Conservation (phyloP, 2,888 invertebrate species). For the Archips xylosteana region DNA sequence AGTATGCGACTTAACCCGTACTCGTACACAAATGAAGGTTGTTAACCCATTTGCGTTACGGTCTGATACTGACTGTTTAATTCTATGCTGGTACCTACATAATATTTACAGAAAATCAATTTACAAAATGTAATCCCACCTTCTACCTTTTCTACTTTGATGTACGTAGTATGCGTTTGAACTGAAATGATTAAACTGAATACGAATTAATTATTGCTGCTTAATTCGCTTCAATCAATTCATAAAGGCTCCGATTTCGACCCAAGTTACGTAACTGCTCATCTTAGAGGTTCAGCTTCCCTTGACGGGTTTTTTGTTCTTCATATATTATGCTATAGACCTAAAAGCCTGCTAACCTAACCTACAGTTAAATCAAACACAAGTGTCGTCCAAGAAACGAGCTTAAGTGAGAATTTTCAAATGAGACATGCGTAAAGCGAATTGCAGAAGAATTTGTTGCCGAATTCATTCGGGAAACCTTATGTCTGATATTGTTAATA, state of each 20-base stretch:
- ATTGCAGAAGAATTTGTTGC: background rate
- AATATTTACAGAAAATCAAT: conserved; percentile 29
- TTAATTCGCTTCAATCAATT: conserved; percentile 22
- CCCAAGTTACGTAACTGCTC: background rate
- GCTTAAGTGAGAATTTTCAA: background rate
- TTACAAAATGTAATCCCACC: conserved; percentile 23
- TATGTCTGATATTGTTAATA: conserved; percentile 22
- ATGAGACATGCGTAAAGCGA: background rate
- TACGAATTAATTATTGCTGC: conserved; percentile 28
- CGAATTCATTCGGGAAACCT: background rate
- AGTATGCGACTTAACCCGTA: conserved; percentile 44
- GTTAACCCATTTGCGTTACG: conserved; percentile 80
- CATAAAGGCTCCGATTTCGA: conserved; percentile 9
- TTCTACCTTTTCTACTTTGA: conserved; percentile 23
- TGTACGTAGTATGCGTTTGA: conserved; percentile 22
- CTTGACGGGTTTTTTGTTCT: background rate
- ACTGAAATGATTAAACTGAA: conserved; percentile 27
- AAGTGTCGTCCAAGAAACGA: background rate
- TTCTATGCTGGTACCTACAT: conserved; percentile 58
- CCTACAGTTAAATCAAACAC: background rate
- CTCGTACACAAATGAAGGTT: conserved; percentile 76
- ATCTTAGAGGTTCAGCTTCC: background rate
- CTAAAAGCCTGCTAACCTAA: background rate
- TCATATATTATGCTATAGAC: background rate
- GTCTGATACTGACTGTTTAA: conserved; percentile 73